These are phyloP conservation scores for Fregetta grallaria DNA, from an alignment of 2,113 vertebrate genomes.

Conservation along the genomic window DNA sequence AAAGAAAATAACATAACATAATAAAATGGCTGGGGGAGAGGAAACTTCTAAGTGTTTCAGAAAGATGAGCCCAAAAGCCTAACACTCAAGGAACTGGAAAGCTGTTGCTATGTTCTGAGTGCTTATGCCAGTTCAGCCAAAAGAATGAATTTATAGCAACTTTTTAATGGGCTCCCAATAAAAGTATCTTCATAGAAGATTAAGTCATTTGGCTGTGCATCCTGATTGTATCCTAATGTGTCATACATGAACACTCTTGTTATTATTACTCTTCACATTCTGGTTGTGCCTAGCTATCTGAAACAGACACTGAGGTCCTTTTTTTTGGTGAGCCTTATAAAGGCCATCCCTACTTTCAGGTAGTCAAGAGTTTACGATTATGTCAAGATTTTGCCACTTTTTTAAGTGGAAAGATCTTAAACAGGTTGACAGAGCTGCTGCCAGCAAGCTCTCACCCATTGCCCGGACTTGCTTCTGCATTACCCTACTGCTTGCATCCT, in stretches of 20 bases:
- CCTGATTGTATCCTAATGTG: not conserved
- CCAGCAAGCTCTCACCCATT: not conserved
- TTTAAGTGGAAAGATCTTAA: not conserved
- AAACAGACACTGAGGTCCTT: not conserved
- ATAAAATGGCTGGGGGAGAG: not conserved
- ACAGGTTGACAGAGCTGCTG: not conserved
- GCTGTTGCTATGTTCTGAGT: not conserved
- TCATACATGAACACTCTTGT: not conserved
- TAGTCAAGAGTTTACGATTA: not conserved
- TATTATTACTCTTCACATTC: not conserved
- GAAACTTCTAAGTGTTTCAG: not conserved
- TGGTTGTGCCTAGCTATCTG: not conserved
- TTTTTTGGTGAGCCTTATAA: not conserved
- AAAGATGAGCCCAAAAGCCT: not conserved
- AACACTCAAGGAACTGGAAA: not conserved
- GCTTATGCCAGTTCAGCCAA: not conserved
- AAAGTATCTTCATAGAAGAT: not conserved
- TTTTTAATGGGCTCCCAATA: not conserved
- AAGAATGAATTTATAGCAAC: not conserved
- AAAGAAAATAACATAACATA: not conserved
- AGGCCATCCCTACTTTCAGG: not conserved
- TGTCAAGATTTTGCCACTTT: not conserved
- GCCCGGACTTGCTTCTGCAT: not conserved
- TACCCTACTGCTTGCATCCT: not conserved
- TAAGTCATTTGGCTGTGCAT: not conserved